Base-by-base conservation (phyloP, 2,888 invertebrate genomes). In the Stegophylla sp. region DNA sequence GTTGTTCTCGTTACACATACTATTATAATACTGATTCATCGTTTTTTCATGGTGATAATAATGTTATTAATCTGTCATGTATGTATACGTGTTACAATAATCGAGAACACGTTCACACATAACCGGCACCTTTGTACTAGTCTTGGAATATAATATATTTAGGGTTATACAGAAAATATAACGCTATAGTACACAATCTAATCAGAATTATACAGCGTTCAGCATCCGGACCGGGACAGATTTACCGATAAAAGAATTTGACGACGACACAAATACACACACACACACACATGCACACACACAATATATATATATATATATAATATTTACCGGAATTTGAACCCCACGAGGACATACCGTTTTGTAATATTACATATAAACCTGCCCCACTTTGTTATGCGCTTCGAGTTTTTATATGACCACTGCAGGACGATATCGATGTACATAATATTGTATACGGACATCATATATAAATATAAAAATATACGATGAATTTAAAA, bases 41-140 rank as follows among this genome's bases (percentile, higher is more conserved):
- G 76, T 20, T 76, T 76, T 76, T 66, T 53, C n/a, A 43, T 13
- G 41, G 41, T 53, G 41, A 66, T 66, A 56, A 76, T 64, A 56
- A 76, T 64, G 64, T 41, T 51, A 41, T 51, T 61, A 48, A 28
- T 26, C 17, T 9, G 17, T 45, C 17, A 66, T 43, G 34, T 45
- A 26, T 17, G 15, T 23, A 26, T 10, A 26, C 15, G 23, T 43
- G 43, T 59, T 17, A 41, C 56, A 72, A 72, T 41, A 72, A 71
- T 13, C 28, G 51, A 20, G 34, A 1, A 15, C 56, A 9, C 66
- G 1, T 4, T 1, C 66, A 17, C 41, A 3, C 41, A 59, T 48
- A 61, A 43, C 45, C 74, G 61, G 48, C 61, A 61, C 74, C 61
- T 74, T 74, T 74, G 74, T 74, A 45, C 12, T 15, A 13, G 59